These are phyloP conservation scores for Acrobasis repandana DNA, from an alignment of 2,888 invertebrate species.

Conservation along the genomic window DNA sequence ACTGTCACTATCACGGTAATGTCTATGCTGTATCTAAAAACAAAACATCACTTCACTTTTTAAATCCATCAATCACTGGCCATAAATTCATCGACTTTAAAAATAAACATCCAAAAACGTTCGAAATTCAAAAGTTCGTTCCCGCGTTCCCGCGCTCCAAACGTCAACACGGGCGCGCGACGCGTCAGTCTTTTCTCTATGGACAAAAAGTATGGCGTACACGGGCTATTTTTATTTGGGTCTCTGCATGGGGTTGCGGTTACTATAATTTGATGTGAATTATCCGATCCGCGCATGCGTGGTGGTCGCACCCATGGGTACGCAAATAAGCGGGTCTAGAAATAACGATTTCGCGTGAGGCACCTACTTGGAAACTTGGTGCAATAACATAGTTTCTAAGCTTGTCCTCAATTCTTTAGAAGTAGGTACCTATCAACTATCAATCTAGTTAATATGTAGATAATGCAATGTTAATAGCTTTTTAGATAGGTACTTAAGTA, in stretches of 20 bases:
- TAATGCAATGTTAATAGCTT: too few relatives aligned
- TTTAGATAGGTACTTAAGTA: too few relatives aligned
- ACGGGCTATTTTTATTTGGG: slow-evolving; percentile 63
- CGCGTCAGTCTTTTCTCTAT: slow-evolving; percentile 62
- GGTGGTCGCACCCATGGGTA: slow-evolving; percentile 67
- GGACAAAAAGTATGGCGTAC: slow-evolving; percentile 55
- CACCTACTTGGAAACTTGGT: slow-evolving; percentile 41
- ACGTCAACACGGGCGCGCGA: slow-evolving; percentile 51
- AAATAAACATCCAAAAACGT: slow-evolving; percentile 25
- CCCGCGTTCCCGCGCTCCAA: slow-evolving; percentile 42
- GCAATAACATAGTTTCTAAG: slow-evolving; percentile 23
- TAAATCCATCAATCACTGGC: slow-evolving; percentile 13
- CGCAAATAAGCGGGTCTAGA: slow-evolving; percentile 62
- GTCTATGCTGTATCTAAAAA: background rate
- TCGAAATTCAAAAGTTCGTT: slow-evolving; percentile 34
- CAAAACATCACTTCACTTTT: background rate
- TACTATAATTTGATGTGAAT: slow-evolving; percentile 72
- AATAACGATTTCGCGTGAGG: slow-evolving; percentile 71
- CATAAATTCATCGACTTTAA: slow-evolving; percentile 11
- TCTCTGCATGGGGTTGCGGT: slow-evolving; percentile 75
- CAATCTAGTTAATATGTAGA: too few relatives aligned
- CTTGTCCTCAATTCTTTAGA: slow-evolving; percentile 1
- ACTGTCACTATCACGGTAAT: background rate
- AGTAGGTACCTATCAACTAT: background rate
- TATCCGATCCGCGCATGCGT: slow-evolving; percentile 78